These are phyloP conservation scores for Lasioglossum morio DNA, from an alignment of 2,888 invertebrate genomes.

Conservation along the genomic window DNA sequence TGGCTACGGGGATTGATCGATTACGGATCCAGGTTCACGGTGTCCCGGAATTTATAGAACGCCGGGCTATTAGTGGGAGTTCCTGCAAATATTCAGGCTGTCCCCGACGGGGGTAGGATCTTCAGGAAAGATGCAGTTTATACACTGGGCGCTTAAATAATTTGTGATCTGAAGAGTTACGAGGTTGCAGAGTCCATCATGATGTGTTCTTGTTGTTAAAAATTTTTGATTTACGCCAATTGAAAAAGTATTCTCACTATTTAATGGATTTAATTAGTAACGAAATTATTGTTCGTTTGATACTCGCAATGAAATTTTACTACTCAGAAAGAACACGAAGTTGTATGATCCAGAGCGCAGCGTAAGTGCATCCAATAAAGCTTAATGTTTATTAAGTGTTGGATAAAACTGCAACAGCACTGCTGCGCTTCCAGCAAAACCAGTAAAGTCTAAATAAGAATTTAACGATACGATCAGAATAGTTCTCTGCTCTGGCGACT, in stretches of 20 bases:
- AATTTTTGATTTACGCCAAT: too few relatives aligned
- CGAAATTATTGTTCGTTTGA: neutral
- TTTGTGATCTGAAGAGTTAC: neutral
- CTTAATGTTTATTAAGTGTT: neutral
- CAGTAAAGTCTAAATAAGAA: neutral
- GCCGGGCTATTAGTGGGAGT: neutral
- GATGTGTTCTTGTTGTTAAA: neutral
- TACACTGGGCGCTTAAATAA: neutral
- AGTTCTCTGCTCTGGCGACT: neutral
- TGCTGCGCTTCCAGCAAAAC: neutral
- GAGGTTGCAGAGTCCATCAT: neutral
- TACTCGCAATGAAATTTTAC: too few relatives aligned
- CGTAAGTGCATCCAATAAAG: neutral
- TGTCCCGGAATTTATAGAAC: neutral
- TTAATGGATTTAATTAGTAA: neutral
- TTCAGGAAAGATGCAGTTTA: neutral
- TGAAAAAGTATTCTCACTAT: too few relatives aligned
- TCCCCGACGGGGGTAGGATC: neutral
- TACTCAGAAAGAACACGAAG: neutral
- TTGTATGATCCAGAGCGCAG: neutral
- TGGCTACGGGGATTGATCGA: neutral
- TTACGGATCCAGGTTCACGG: neutral
- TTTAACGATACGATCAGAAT: constrained; percentile 1
- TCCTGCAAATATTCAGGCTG: neutral
- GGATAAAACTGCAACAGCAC: neutral